Conservation (phyloP, 2,888 invertebrate genomes). For the Orchesella flavescens region DNA sequence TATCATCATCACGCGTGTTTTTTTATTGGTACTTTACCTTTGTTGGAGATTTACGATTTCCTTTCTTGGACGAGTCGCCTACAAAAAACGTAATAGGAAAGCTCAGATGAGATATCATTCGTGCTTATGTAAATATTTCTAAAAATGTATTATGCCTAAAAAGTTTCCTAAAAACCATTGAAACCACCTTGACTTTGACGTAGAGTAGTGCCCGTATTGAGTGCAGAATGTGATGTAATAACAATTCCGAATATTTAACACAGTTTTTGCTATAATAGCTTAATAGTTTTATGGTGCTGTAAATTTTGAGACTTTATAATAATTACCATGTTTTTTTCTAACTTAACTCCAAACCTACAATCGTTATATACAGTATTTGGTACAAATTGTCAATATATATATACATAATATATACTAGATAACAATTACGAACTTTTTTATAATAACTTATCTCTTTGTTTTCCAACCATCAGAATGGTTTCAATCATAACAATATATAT, state of each 20-base stretch:
- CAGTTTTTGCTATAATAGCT: not conserved
- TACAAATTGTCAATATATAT: conserved; percentile 57
- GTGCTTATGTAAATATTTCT: not conserved
- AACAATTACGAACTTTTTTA: not conserved
- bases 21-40: conserved; percentile 64
- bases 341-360: conserved; percentile 10
- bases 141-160: conserved; percentile 23
- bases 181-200: too few relatives aligned
- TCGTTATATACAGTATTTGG: conserved; percentile 61
- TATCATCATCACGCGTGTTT: too few relatives aligned
- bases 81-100: conserved; percentile 57
- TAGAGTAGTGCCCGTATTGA: conserved; percentile 42
- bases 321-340: conserved; percentile 13
- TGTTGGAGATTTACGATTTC: conserved; percentile 70
- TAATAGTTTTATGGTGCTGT: not conserved
- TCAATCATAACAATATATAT: not conserved
- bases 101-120: conserved; percentile 23
- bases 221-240: conserved; percentile 69
- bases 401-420: conserved; percentile 28
- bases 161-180: too few relatives aligned
- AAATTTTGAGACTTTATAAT: conserved; percentile 38
- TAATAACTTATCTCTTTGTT: too few relatives aligned
- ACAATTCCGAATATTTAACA: conserved; percentile 18
- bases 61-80: conserved; percentile 70
- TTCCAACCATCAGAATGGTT: too few relatives aligned